Evolutionary conservation across 2,797 vertebrate genomes (phyloP), one percentile per base, ranked within the genome.

Genomic region (Leuciscus waleckii): DNA sequence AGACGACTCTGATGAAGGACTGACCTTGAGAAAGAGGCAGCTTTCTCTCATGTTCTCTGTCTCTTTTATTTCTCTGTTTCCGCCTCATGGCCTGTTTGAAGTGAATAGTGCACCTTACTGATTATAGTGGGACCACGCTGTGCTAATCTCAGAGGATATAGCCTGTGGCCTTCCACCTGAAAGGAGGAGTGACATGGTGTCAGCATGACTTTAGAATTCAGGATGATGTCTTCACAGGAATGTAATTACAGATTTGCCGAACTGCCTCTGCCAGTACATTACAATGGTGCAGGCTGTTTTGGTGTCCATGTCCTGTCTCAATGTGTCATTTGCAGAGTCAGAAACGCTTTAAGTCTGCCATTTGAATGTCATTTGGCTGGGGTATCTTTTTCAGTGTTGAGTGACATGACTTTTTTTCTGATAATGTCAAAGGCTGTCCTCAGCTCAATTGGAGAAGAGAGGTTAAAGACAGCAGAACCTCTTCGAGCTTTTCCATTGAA

Each of bases 111-210:
- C 61, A 43, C 69, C 49, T 56, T 56, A 56, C 19, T 68, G 77
- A 79, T 84, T 56, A 63, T 41, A 79, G 54, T 71, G 76, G 56
- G 56, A 73, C 39, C 68, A 79, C 2, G 16, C 54, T 79, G 67
- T 61, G 26, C 23, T 61, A 79, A 79, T 85, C 83, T 85, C 67
- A 71, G 7, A 49, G 83, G 54, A 79, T 51, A 21, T 51, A 79
- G 67, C 76, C 67, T 79, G 37, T 85, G 56, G 83, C 67, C 68
- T 80, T 70, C 23, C 21, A 51, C 54, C 75, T 49, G 51, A 71
- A 79, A 49, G 51, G 61, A 29, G 23, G 29, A 79, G 77, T 63
- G 77, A 80, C 39, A 70, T 84, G 46, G 46, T 74, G 67, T 73
- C 83, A 73, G 39, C 54, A 37, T 73, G 51, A 71, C 41, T 79